Evolutionary conservation across 2,797 vertebrate species (phyloP).

Genomic region (Neomorphus geoffroyi): DNA sequence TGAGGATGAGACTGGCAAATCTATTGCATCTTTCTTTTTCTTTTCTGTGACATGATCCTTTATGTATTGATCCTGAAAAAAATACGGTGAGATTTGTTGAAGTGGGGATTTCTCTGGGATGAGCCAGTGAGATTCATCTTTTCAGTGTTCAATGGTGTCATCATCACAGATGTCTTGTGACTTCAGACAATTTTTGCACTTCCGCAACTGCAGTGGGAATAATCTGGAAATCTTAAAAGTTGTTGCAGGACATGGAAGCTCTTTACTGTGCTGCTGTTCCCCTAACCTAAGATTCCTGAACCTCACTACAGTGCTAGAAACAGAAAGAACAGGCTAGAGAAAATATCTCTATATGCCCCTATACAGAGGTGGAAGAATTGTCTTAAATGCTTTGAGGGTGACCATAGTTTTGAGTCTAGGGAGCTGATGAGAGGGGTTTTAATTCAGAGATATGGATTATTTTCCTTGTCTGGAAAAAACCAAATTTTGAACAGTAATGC

Average conservation of each 20-base stretch:
- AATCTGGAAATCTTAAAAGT: background rate
- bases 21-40: background rate
- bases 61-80: background rate
- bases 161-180: background rate
- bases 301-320: background rate
- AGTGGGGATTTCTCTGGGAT: background rate
- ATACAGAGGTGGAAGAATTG: background rate
- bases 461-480: background rate
- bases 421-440: background rate
- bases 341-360: accelerated
- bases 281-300: background rate
- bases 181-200: background rate
- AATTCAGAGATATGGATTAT: background rate
- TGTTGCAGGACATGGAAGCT: background rate
- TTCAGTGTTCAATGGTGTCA: background rate
- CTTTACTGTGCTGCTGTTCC: background rate
- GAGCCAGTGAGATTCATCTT: background rate
- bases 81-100: background rate
- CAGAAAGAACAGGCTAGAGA: background rate
- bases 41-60: background rate
- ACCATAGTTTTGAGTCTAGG: background rate
- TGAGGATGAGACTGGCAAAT: background rate
- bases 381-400: background rate
- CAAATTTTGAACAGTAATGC: background rate
- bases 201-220: background rate